Evolutionary conservation across 2,888 invertebrate species (phyloP).

Genomic region (Acronicta aceris): DNA sequence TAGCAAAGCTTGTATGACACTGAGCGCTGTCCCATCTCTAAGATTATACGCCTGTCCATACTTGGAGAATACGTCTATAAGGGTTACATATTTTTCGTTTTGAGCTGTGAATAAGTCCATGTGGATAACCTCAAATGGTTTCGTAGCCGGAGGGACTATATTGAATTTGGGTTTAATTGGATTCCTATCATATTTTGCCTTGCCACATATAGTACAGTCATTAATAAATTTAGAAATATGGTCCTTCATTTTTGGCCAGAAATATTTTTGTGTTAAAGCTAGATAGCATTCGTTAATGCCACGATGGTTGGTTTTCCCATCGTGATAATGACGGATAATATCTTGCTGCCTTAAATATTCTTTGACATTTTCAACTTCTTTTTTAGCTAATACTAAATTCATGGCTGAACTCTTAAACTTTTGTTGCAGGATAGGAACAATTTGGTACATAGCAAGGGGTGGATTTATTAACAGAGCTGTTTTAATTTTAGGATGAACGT

Average conservation of each 20-base stretch:
- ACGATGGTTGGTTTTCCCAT: not conserved
- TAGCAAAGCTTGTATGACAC: too few species aligned
- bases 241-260: not conserved
- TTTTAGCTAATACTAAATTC: not conserved
- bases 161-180: not conserved
- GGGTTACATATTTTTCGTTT: not conserved
- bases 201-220: not conserved
- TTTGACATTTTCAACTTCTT: not conserved
- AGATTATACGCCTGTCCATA: too few species aligned
- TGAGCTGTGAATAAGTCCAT: not conserved
- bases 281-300: not conserved
- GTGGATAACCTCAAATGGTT: not conserved
- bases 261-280: not conserved
- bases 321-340: not conserved
- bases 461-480: not conserved
- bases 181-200: not conserved
- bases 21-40: too few species aligned
- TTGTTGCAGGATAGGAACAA: not conserved
- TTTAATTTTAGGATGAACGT: not conserved
- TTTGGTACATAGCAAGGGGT: not conserved
- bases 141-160: too few species aligned
- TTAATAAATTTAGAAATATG: not conserved
- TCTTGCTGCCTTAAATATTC: not conserved
- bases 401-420: not conserved
- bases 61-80: not conserved